These are phyloP conservation scores for Agrotis puta DNA, from an alignment of 2,888 invertebrate genomes.

Conservation along the genomic window DNA sequence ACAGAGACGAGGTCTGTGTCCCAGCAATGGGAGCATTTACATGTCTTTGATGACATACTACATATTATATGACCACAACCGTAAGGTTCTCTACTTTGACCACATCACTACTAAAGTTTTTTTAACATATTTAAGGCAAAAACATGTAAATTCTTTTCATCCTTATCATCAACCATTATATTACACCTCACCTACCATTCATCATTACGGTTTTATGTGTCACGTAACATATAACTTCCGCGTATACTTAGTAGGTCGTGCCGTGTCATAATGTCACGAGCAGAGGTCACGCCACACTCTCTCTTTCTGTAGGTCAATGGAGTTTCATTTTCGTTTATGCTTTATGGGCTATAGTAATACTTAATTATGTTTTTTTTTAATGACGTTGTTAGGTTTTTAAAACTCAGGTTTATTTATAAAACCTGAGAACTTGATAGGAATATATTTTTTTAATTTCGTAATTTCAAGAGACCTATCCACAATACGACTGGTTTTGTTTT, in stretches of 20 bases:
- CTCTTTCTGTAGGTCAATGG: conserved; percentile 63
- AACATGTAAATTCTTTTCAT: too few species aligned
- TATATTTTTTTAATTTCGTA: background rate
- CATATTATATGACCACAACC: too few species aligned
- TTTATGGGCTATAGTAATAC: background rate
- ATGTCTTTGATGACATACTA: too few species aligned
- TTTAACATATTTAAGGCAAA: too few species aligned
- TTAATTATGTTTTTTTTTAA: conserved; percentile 15
- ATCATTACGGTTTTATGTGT: background rate
- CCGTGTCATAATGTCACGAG: conserved; percentile 39
- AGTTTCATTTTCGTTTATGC: conserved; percentile 21
- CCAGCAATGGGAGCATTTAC: too few species aligned
- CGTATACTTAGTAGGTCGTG: conserved; percentile 47
- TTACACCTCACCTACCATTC: background rate
- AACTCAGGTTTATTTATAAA: conserved; percentile 5
- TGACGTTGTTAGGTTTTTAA: background rate
- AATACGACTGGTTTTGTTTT: too few species aligned
- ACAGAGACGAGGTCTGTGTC: too few species aligned
- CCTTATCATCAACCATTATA: background rate
- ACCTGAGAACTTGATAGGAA: background rate
- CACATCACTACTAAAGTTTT: too few species aligned
- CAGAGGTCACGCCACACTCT: conserved; percentile 54
- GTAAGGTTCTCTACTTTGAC: too few species aligned
- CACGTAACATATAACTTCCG: conserved; percentile 25
- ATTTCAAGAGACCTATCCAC: background rate